Conservation (phyloP, 2,113 vertebrate species). For the Eolophus roseicapilla region DNA sequence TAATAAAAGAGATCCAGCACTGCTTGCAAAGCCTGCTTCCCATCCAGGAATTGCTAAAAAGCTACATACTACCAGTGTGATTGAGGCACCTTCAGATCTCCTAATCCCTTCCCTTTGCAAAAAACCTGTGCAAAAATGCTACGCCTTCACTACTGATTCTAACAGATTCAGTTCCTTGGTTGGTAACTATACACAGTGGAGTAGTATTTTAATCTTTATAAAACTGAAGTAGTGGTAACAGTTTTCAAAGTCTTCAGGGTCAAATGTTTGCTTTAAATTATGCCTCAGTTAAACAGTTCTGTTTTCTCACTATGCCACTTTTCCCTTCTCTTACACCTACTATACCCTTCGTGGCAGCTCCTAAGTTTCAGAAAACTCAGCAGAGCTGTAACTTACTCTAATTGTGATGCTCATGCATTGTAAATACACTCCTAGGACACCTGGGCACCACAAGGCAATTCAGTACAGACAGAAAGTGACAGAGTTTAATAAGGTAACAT, state of each 20-base stretch:
- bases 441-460: neutral
- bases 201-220: neutral
- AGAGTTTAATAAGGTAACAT: neutral
- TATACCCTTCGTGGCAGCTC: neutral
- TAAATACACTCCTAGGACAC: neutral
- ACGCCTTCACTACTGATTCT: neutral
- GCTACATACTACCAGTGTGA: neutral
- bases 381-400: neutral
- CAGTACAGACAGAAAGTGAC: neutral
- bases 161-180: neutral
- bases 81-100: neutral
- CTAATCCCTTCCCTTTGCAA: neutral
- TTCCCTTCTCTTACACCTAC: neutral
- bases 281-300: neutral
- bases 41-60: neutral
- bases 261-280: neutral
- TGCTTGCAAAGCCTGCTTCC: neutral
- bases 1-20: neutral
- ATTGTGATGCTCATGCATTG: neutral
- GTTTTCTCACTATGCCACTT: neutral
- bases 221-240: neutral
- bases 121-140: neutral
- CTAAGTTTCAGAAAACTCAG: neutral
- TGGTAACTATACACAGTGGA: neutral
- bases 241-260: neutral